Evolutionary conservation across 2,113 vertebrate genomes (phyloP), one percentile per base, ranked within the genome.

Genomic region (Eolophus roseicapilla): DNA sequence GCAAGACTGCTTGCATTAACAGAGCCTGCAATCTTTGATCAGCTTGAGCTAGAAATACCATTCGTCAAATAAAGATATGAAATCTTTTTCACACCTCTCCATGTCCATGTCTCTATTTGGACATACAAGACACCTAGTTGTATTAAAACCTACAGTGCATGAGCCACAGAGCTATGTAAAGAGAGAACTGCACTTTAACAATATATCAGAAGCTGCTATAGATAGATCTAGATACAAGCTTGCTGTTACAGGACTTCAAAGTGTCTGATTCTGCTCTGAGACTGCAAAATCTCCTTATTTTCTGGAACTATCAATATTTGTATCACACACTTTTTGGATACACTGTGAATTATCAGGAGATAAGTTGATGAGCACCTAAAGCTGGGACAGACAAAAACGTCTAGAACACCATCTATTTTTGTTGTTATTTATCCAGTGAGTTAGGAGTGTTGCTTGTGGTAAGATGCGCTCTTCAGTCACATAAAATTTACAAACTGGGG

Each of bases 51-150:
- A 74, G 49, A 53, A 50, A 50, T 11, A 13, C 4, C 6, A 27
- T 50, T 65, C 35, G 11, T 29, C 15, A 81, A 76, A 60, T 5
- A 60, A 67, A 59, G 21, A 28, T 9, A 77, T 3, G 20, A 86
- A 69, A 89, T 13, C 4, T 12, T 84, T 75, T 52, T 35, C 41
- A 37, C 46, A 18, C 2, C 0, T 62, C 7, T 31, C 57, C 8
- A 12, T 35, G 13, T 43, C 35, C 9, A 4, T 41, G 4, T 49
- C 35, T 81, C 47, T 37, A 0, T 63, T 39, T 57, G 71, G 44
- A 4, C 9, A 35, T 17, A 24, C 0, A 1, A 25, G 18, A 53
- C 7, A 41, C 25, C 19, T 6, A 11, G 3, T 49, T 53, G 28
- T 33, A 10, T 33, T 71, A 39, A 74, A 68, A 63, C 4, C 7